Evolutionary conservation across 1,140 invertebrate genomes (phyloP).

Genomic region (Oreohelix idahoensis): DNA sequence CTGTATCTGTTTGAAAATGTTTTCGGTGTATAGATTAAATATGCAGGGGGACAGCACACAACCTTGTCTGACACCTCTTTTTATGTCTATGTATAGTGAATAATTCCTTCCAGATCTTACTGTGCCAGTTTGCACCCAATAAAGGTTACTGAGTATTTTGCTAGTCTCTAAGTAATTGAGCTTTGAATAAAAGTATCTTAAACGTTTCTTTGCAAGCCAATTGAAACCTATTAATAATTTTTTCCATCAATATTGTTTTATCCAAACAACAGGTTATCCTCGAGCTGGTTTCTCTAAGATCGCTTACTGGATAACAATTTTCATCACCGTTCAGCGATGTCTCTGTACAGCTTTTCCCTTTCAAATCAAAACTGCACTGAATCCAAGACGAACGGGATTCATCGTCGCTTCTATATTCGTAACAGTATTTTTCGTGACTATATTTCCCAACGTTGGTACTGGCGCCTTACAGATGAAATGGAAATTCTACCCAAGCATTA

Average conservation of each 20-base stretch:
- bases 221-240: no score
- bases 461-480: background rate
- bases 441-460: background rate
- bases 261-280: background rate
- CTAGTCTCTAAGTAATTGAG: no score
- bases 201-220: no score
- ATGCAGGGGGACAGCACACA: no score
- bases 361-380: background rate
- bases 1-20: no score
- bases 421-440: background rate
- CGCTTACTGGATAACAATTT: background rate
- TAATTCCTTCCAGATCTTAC: no score
- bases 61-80: no score
- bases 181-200: no score
- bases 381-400: background rate
- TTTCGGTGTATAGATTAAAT: no score
- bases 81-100: no score
- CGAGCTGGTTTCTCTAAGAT: background rate
- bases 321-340: background rate
- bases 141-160: no score
- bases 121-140: no score
- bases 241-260: background rate
- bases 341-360: constrained; percentile 4
- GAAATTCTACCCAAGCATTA: background rate
- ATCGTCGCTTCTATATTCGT: background rate